phyloP scores from a whole-genome alignment of 1,140 invertebrate genomes.

The Nasonia longicornis region DNA sequence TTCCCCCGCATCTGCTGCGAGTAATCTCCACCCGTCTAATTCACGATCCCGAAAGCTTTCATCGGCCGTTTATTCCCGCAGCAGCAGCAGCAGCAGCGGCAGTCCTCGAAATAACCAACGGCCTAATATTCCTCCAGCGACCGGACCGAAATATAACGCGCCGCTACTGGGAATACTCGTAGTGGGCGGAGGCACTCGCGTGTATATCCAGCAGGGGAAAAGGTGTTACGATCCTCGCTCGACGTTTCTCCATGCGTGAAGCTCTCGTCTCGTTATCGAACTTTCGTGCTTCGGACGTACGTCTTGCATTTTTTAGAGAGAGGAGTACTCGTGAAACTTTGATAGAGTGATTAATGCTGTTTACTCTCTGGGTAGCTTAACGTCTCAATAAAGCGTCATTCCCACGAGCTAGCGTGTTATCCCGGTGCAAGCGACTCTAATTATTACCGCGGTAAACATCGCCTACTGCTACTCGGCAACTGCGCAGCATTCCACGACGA shows the following conservation, averaged over 20 bases:
- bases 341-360: neutral
- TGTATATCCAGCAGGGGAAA: too few species aligned
- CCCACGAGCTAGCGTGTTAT: neutral
- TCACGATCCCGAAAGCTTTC: neutral
- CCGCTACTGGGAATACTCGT: neutral
- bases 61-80: too few species aligned
- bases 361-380: neutral
- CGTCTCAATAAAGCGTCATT: neutral
- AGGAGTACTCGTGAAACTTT: neutral
- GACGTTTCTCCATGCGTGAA: too few species aligned
- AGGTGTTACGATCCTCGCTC: too few species aligned
- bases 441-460: neutral
- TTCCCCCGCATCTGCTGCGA: too few species aligned
- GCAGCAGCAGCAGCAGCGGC: too few species aligned
- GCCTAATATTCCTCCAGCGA: conserved; percentile 19
- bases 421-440: neutral
- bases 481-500: neutral
- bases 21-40: neutral
- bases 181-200: too few species aligned
- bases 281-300: too few species aligned
- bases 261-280: too few species aligned
- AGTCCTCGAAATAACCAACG: conserved; percentile 19
- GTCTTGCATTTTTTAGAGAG: neutral
- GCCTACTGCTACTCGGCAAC: too few species aligned
- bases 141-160: neutral